phyloP scores from a whole-genome alignment of 2,797 vertebrate genomes.

The Ambastaia sidthimunki region DNA sequence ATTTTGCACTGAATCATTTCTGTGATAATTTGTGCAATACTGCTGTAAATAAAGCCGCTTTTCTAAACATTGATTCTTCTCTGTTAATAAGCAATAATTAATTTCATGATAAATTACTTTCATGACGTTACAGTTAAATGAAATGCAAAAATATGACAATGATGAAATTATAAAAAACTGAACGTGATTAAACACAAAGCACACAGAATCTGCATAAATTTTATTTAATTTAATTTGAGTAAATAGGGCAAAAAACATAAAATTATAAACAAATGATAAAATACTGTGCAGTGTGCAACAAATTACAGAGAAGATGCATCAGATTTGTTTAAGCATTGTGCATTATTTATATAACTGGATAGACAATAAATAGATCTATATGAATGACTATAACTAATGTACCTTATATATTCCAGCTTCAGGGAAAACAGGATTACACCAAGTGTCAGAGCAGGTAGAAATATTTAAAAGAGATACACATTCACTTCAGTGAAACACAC shows the following conservation, averaged over 20 bases:
- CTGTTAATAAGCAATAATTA: conserved; percentile 16
- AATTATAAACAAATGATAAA: too few relatives aligned
- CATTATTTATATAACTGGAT: too few relatives aligned
- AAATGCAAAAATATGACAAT: neutral
- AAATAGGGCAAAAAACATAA: too few relatives aligned
- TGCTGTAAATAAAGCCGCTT: conserved; percentile 86
- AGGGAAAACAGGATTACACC: neutral
- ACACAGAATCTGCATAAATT: too few relatives aligned
- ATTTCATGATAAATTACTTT: neutral
- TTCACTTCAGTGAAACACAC: neutral
- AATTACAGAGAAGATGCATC: too few relatives aligned
- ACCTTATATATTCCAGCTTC: too few relatives aligned
- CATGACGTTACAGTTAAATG: neutral
- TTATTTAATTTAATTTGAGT: too few relatives aligned
- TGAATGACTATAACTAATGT: too few relatives aligned
- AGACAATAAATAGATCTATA: too few relatives aligned
- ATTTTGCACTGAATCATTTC: conserved; percentile 89
- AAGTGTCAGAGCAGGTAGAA: neutral
- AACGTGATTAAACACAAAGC: neutral
- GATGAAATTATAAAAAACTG: neutral
- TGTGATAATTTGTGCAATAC: conserved; percentile 88
- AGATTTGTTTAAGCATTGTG: too few relatives aligned
- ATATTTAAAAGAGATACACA: too few relatives aligned
- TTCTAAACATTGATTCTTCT: conserved; percentile 61
- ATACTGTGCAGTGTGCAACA: too few relatives aligned